phyloP scores from a whole-genome alignment of 1,140 invertebrate species.

The Xylocopa sonorina region DNA sequence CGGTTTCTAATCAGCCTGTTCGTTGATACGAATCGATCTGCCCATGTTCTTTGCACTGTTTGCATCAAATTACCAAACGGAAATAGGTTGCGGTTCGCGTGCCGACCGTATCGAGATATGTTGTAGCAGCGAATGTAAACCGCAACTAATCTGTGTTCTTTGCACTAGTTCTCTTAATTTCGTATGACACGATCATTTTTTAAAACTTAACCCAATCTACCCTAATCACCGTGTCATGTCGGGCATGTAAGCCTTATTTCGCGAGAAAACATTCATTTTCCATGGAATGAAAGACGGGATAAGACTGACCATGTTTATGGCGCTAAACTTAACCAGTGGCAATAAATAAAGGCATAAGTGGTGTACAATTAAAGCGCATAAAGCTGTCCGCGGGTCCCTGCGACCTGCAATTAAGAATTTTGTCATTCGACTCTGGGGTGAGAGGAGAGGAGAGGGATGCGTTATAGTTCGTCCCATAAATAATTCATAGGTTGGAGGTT shows the following conservation, averaged over 20 bases:
- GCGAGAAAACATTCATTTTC: no score
- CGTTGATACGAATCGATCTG: conserved; percentile 56
- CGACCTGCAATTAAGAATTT: conserved; percentile 66
- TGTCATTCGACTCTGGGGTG: conserved; percentile 59
- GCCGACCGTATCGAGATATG: no score
- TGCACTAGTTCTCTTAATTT: no score
- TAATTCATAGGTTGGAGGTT: conserved; percentile 72
- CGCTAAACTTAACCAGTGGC: not conserved
- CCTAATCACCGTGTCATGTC: no score
- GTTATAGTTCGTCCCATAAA: conserved; percentile 73
- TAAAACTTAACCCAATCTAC: no score
- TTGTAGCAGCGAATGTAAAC: no score
- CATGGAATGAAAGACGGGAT: no score
- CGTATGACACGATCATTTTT: no score
- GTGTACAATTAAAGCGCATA: conserved; percentile 67
- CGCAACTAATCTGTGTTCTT: no score
- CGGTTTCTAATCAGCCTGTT: conserved; percentile 60
- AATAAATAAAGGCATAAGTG: conserved; percentile 44
- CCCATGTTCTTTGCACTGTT: conserved; percentile 34
- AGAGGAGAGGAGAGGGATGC: no score
- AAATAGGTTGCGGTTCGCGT: conserved; percentile 7
- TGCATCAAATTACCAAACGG: conserved; percentile 16
- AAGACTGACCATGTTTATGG: not conserved
- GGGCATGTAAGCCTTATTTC: no score
- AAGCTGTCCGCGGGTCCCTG: conserved; percentile 65